These are phyloP conservation scores for Magallana nippona DNA, from an alignment of 2,888 invertebrate species.

Conservation along the genomic window DNA sequence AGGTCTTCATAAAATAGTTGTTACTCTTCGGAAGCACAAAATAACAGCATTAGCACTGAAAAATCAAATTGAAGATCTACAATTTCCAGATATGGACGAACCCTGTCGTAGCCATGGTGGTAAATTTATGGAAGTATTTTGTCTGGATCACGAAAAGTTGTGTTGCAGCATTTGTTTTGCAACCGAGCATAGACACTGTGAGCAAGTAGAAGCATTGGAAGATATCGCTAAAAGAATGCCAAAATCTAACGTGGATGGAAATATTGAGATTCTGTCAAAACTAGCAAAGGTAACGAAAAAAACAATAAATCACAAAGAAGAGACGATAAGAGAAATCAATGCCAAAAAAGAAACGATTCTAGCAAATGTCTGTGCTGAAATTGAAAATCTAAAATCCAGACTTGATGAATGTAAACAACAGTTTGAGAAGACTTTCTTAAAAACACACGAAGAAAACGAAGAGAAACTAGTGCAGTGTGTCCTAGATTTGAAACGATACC, in stretches of 20 bases:
- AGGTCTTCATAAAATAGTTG: background rate
- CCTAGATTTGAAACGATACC: background rate
- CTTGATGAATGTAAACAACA: background rate
- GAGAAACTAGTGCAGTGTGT: background rate
- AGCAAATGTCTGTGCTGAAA: background rate
- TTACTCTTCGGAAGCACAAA: background rate
- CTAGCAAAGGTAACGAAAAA: background rate
- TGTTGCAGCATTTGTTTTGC: background rate
- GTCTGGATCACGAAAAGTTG: background rate
- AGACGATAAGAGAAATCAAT: background rate
- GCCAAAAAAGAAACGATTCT: background rate
- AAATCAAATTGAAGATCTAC: background rate
- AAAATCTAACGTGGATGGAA: background rate
- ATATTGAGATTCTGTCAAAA: background rate
- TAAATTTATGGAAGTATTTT: background rate
- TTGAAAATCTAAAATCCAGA: background rate
- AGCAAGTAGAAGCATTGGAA: background rate
- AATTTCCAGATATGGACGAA: background rate
- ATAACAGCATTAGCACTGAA: background rate
- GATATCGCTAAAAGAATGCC: background rate
- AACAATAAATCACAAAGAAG: background rate
- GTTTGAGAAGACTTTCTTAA: background rate
- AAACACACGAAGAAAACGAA: background rate
- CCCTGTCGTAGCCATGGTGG: background rate
- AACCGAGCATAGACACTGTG: background rate